Evolutionary conservation across 2,113 vertebrate species (phyloP).

Genomic region (Solea senegalensis): DNA sequence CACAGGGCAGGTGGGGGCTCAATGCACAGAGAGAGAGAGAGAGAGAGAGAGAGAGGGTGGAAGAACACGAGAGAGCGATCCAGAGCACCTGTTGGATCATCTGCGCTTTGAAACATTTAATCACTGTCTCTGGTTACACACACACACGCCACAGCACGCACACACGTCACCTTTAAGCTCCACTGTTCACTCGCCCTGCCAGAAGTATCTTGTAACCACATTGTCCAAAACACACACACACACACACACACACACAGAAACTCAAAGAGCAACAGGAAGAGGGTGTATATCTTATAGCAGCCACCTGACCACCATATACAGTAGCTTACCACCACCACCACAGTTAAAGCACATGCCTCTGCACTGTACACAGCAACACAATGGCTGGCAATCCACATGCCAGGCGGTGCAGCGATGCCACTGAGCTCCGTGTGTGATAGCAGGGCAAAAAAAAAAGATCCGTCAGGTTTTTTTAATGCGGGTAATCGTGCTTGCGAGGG

Average conservation of each 20-base stretch:
- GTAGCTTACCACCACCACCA: conserved; percentile 44
- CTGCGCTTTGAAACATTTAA: conserved; percentile 78
- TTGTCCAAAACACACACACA: conserved; percentile 53
- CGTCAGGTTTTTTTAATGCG: conserved; percentile 12
- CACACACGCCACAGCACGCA: conserved; percentile 40
- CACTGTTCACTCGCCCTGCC: conserved; percentile 52
- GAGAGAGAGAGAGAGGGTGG: conserved; percentile 8
- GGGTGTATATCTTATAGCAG: conserved; percentile 54
- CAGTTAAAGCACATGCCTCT: conserved; percentile 57
- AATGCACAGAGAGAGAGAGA: not conserved
- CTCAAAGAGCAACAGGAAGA: conserved; percentile 60
- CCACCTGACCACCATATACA: conserved; percentile 67
- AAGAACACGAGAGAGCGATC: conserved; percentile 61
- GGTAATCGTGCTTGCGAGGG: not conserved
- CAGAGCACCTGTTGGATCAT: conserved; percentile 81
- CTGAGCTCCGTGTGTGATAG: conserved; percentile 41
- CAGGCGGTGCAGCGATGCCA: conserved; percentile 43
- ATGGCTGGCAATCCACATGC: conserved; percentile 62
- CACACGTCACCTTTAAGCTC: conserved; percentile 59
- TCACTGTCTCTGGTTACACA: conserved; percentile 77
- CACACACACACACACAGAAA: conserved; percentile 40
- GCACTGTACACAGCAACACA: conserved; percentile 61
- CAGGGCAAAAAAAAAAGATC: conserved; percentile 26
- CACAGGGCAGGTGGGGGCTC: conserved; percentile 40
- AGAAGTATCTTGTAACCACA: conserved; percentile 70